These are phyloP conservation scores for Sarcophaga subvicina DNA, from an alignment of 2,888 invertebrate species.

Conservation along the genomic window DNA sequence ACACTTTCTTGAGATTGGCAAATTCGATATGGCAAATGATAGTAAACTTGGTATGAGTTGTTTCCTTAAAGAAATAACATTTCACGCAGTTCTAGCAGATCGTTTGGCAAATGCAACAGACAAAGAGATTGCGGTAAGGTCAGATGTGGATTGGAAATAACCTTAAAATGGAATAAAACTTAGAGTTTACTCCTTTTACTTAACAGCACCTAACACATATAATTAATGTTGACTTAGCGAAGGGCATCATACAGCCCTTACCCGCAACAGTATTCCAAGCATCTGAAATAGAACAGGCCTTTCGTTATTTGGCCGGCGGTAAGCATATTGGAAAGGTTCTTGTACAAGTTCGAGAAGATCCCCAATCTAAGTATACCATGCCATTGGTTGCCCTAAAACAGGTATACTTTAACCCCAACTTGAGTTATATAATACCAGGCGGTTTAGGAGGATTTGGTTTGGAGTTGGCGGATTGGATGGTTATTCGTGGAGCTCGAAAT, in stretches of 20 bases:
- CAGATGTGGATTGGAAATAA: not conserved
- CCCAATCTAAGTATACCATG: conserved; percentile 73
- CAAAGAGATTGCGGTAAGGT: conserved; percentile 79
- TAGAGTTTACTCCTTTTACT: not conserved
- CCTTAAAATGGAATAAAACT: not conserved
- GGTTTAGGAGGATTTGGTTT: conserved; percentile 97
- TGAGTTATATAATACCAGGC: conserved; percentile 86
- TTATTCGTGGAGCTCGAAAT: conserved; percentile 90
- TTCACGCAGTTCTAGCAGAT: conserved; percentile 91
- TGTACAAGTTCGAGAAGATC: conserved; percentile 79
- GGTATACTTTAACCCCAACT: conserved; percentile 76
- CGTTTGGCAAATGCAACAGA: conserved; percentile 84
- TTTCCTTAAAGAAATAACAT: conserved; percentile 88
- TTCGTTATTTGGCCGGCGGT: conserved; percentile 85
- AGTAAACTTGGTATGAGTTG: conserved; percentile 85
- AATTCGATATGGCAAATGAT: conserved; percentile 89
- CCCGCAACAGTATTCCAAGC: conserved; percentile 85
- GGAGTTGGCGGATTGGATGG: conserved; percentile 93
- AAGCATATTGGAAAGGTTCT: conserved; percentile 91
- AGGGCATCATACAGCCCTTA: conserved; percentile 88
- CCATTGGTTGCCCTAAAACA: conserved; percentile 77
- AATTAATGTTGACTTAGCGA: conserved; percentile 85
- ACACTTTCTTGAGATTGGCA: conserved; percentile 93
- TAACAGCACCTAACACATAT: not conserved
- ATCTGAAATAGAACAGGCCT: conserved; percentile 88